Conservation (phyloP, 2,888 invertebrate species). For the Athetis lepigone region DNA sequence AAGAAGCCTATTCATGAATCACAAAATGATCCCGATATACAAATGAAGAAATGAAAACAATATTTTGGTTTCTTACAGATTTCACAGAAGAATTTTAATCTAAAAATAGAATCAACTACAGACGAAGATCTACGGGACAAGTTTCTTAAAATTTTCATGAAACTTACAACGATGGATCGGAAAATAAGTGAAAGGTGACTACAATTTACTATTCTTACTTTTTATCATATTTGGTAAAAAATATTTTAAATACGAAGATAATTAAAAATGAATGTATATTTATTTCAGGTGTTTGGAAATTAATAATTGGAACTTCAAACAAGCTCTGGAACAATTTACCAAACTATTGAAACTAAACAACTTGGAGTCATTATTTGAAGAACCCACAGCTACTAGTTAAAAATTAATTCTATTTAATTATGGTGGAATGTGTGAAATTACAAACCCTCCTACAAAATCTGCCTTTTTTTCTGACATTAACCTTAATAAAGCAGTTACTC, state of each 20-base stretch:
- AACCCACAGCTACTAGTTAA: slow-evolving; percentile 14
- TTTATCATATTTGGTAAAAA: too few relatives aligned
- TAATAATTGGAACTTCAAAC: slow-evolving; percentile 91
- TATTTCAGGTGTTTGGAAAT: slow-evolving; percentile 91
- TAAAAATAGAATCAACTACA: slow-evolving; percentile 77
- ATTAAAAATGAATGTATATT: background rate
- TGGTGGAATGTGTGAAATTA: slow-evolving; percentile 8
- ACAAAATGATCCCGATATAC: background rate
- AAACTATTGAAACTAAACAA: slow-evolving; percentile 75
- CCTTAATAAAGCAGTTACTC: background rate
- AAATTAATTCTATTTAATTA: background rate
- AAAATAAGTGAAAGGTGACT: slow-evolving; percentile 74
- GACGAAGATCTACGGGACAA: slow-evolving; percentile 77
- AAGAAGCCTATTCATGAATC: slow-evolving; percentile 38
- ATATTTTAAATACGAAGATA: too few relatives aligned
- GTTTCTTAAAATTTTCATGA: slow-evolving; percentile 77
- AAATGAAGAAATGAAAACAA: background rate
- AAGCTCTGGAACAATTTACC: slow-evolving; percentile 79
- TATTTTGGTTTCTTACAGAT: slow-evolving; percentile 67
- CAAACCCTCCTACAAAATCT: background rate
- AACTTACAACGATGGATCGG: slow-evolving; percentile 75
- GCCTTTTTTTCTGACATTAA: slow-evolving; percentile 10
- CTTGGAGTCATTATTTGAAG: slow-evolving; percentile 64
- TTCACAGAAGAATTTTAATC: slow-evolving; percentile 68
- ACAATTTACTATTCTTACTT: too few relatives aligned